phyloP scores from a whole-genome alignment of 2,888 invertebrate genomes.

The Eueremaeus valkanovi region DNA sequence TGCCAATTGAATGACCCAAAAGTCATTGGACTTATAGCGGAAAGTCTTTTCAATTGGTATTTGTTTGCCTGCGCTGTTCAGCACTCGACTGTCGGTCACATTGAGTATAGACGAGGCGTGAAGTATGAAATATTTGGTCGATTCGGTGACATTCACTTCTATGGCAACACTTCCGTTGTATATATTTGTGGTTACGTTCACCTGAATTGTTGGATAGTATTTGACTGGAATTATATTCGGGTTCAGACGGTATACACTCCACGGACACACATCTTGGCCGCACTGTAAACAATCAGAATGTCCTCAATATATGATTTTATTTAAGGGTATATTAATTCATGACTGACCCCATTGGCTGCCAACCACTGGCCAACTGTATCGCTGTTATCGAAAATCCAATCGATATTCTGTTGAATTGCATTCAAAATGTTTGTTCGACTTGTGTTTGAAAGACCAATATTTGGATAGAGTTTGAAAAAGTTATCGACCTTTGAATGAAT shows the following conservation, averaged over 20 bases:
- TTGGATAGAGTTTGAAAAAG: slow-evolving; percentile 26
- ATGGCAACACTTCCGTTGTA: slow-evolving; percentile 36
- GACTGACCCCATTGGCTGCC: slow-evolving; percentile 16
- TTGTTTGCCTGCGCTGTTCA: no score
- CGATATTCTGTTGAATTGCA: not conserved
- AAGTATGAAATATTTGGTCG: slow-evolving; percentile 26
- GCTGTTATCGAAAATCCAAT: slow-evolving; percentile 16
- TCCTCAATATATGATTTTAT: not conserved
- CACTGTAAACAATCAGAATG: not conserved
- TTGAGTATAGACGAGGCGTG: slow-evolving; percentile 27
- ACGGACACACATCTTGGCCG: slow-evolving; percentile 24
- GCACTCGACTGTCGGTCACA: not conserved
- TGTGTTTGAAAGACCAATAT: not conserved
- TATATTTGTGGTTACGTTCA: slow-evolving; percentile 29
- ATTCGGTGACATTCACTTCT: not conserved
- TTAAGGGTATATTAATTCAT: not conserved
- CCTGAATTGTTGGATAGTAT: slow-evolving; percentile 32
- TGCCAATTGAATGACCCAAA: slow-evolving; percentile 34
- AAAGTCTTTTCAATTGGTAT: slow-evolving; percentile 41
- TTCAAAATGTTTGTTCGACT: not conserved
- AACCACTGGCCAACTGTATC: slow-evolving; percentile 29
- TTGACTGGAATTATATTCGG: not conserved
- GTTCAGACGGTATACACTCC: slow-evolving; percentile 36
- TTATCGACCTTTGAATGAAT: not conserved
- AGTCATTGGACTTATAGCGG: slow-evolving; percentile 35